Percentiles rank a stretch among this genome's conserved stretches.
phyloP scores from a whole-genome alignment of 2,113 vertebrate species.

The Myotis yumanensis region DNA sequence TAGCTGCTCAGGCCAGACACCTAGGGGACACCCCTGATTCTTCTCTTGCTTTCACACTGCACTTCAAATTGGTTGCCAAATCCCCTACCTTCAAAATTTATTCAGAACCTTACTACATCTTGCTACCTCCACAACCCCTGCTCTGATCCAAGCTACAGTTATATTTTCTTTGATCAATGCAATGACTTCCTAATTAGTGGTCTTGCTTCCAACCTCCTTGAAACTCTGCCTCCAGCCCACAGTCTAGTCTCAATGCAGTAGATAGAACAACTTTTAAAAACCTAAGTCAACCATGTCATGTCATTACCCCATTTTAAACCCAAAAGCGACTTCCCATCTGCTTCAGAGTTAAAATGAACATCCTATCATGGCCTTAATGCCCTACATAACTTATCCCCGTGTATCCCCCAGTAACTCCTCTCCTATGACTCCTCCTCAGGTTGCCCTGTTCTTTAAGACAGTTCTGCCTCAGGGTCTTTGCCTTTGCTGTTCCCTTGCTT shows the following conservation, averaged over 20 bases:
- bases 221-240: not conserved
- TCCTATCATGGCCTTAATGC: not conserved
- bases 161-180: not conserved
- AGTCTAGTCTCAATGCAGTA: not conserved
- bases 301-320: not conserved
- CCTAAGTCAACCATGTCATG: not conserved
- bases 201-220: not conserved
- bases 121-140: not conserved
- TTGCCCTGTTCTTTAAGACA: not conserved
- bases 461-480: not conserved
- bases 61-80: not conserved
- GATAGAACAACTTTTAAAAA: not conserved
- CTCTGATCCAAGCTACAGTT: not conserved
- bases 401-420: not conserved
- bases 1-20: not conserved
- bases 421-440: not conserved
- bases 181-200: not conserved
- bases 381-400: rapidly evolving
- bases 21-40: not conserved
- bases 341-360: not conserved
- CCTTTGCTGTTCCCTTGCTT: not conserved
- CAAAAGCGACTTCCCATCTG: not conserved
- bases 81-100: not conserved
- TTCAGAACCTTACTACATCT: not conserved
- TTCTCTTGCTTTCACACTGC: not conserved